Percentiles rank a stretch among this genome's conserved stretches.
Evolutionary conservation across 2,888 invertebrate genomes (phyloP).

Genomic region (Lasioglossum zephyrum): DNA sequence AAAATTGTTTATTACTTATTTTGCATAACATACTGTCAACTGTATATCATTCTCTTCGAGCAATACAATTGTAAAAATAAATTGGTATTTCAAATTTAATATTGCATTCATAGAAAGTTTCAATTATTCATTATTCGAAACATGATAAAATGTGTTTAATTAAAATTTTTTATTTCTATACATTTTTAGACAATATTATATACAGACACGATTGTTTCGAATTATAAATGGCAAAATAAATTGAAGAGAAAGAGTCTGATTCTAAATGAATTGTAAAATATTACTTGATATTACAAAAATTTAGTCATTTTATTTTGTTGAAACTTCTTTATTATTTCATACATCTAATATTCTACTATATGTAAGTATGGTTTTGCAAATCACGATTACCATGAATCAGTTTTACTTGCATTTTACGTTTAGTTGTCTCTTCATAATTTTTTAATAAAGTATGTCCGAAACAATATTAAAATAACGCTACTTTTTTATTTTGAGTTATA

Average conservation of each 20-base stretch:
- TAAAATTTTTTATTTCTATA: neutral
- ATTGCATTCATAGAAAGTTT: neutral
- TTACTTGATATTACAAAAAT: neutral
- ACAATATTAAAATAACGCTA: neutral
- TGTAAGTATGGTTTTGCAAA: neutral
- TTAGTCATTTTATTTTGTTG: neutral
- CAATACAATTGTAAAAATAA: neutral
- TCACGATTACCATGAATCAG: neutral
- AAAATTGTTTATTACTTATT: neutral
- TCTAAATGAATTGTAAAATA: neutral
- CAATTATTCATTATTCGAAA: neutral
- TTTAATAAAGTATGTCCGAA: neutral
- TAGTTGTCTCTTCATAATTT: neutral
- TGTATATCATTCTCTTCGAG: neutral
- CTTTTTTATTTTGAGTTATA: neutral
- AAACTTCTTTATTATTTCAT: neutral
- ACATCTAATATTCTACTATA: neutral
- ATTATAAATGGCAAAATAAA: neutral
- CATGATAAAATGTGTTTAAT: neutral
- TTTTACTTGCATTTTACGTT: neutral
- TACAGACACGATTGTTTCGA: neutral
- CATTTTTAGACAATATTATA: neutral
- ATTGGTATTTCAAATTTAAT: neutral
- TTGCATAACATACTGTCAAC: neutral
- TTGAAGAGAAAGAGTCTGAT: no score